Conservation (phyloP, 2,888 invertebrate genomes). For the Drosophila suboccidentalis region DNA sequence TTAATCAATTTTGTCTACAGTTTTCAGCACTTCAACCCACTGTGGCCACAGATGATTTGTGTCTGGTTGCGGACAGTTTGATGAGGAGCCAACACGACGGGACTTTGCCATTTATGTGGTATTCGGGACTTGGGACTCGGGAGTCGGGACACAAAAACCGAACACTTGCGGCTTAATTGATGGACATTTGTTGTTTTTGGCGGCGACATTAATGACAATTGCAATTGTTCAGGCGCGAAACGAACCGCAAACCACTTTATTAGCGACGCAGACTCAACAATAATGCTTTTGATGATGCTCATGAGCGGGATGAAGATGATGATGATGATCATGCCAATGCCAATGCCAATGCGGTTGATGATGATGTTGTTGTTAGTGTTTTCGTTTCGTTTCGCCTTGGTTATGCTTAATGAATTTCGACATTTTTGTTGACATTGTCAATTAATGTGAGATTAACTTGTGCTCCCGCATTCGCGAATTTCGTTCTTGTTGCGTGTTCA, state of each 20-base stretch:
- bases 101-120: constrained; percentile 10
- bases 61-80: constrained; percentile 12
- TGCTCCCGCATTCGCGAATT: constrained; percentile 15
- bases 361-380: constrained; percentile 2
- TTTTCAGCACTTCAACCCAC: constrained; percentile 13
- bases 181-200: constrained; percentile 67
- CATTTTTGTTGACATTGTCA: constrained; percentile 74
- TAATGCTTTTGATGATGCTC: neutral
- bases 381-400: constrained; percentile 29
- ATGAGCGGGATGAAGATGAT: constrained; percentile 12
- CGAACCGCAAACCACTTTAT: constrained; percentile 68
- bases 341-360: neutral
- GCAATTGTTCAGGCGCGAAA: constrained; percentile 70
- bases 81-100: constrained; percentile 22
- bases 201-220: constrained; percentile 67
- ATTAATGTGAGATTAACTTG: constrained; percentile 74
- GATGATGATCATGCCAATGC: neutral
- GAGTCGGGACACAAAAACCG: neutral
- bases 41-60: constrained; percentile 15
- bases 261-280: constrained; percentile 26
- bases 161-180: constrained; percentile 63
- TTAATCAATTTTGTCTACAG: neutral
- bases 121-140: constrained; percentile 2
- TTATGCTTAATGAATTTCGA: constrained; percentile 59
- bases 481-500: constrained; percentile 39